A percentile compares a stretch with the other conserved stretches of the same genome.
These are phyloP conservation scores for Hecatera dysodea DNA, from an alignment of 2,888 invertebrate species.

Conservation along the genomic window DNA sequence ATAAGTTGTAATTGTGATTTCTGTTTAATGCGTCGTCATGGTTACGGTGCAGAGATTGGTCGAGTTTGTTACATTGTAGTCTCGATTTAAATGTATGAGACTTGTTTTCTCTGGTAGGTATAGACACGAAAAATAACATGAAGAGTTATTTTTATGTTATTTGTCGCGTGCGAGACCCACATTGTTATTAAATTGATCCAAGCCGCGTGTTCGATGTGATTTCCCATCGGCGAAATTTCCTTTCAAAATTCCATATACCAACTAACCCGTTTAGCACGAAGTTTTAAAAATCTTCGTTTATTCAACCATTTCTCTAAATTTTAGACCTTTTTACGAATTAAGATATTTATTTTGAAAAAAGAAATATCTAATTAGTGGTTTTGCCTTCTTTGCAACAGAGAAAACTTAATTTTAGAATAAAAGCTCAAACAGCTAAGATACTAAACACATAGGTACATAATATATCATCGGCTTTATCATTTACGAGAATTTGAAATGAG, in stretches of 20 bases:
- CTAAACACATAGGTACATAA: no score
- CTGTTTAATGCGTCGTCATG: constrained; percentile 43
- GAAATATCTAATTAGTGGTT: neutral
- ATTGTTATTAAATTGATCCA: neutral
- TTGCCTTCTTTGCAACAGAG: neutral
- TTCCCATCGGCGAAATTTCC: neutral
- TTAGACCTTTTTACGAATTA: no score
- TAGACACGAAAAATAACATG: neutral
- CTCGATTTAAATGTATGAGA: constrained; percentile 1
- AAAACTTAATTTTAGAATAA: neutral
- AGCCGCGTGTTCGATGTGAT: neutral
- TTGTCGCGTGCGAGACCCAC: neutral
- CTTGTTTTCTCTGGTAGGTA: neutral
- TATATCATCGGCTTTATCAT: neutral
- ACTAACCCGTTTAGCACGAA: no score
- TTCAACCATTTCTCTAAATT: no score
- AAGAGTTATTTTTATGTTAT: neutral
- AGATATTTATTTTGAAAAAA: neutral
- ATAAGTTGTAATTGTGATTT: constrained; percentile 56
- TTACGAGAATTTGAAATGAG: neutral
- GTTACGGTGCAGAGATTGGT: constrained; percentile 30
- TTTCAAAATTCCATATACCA: no score
- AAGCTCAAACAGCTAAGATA: neutral
- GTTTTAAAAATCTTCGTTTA: no score
- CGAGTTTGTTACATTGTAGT: constrained; percentile 37